Percentiles rank a stretch among this genome's conserved stretches.
Evolutionary conservation across 2,113 vertebrate genomes (phyloP).

Genomic region (Mus musculus): GRCm39 chr17:28746501-28747000

Average conservation of each 20-base stretch:
- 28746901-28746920: background rate
- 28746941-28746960: background rate
- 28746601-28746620: background rate
- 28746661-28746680: background rate
- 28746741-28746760: background rate
- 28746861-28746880: background rate
- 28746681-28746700: background rate
- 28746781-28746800: background rate
- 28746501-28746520: too few relatives aligned
- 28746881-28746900: background rate
- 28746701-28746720: background rate
- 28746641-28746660: background rate
- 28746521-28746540: too few relatives aligned
- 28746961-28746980: background rate
- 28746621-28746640: too few relatives aligned
- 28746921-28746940: background rate
- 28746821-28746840: background rate
- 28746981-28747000: background rate
- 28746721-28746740: conserved; percentile 1
- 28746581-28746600: background rate
- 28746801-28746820: background rate
- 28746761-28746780: background rate
- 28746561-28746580: too few relatives aligned
- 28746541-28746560: too few relatives aligned
- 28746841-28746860: background rate